Evolutionary conservation across 2,888 invertebrate genomes (phyloP).

Genomic region (Rotaria socialis): DNA sequence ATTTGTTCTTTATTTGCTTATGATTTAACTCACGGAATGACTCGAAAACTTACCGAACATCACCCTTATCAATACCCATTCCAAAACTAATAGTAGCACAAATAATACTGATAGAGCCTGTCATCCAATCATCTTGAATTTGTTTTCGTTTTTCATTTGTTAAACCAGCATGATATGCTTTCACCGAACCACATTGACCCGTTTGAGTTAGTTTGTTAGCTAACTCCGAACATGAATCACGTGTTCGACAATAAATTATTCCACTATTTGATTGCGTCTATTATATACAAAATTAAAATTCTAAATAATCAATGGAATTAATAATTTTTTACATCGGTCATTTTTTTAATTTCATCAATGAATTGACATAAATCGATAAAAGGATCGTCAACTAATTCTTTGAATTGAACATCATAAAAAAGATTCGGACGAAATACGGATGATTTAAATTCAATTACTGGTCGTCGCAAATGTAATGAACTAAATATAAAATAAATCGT

Average conservation of each 20-base stretch:
- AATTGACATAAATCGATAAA: conserved; percentile 69
- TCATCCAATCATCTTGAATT: conserved; percentile 86
- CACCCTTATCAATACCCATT: conserved; percentile 95
- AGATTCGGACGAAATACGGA: conserved; percentile 81
- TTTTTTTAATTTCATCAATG: conserved; percentile 47
- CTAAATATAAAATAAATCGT: background rate
- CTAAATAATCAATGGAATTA: background rate
- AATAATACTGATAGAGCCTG: conserved; percentile 79
- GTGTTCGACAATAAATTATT: conserved; percentile 88
- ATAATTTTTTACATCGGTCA: too few relatives aligned
- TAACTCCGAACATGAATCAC: conserved; percentile 81
- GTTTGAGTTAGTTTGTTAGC: conserved; percentile 69
- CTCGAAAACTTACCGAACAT: conserved; percentile 68
- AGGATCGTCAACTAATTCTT: conserved; percentile 75
- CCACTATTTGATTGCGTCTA: conserved; percentile 66
- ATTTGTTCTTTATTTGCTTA: too few relatives aligned
- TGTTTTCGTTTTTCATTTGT: conserved; percentile 49
- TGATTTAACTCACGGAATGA: too few relatives aligned
- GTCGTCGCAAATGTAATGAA: conserved; percentile 39
- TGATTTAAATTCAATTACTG: conserved; percentile 56
- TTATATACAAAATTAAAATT: background rate
- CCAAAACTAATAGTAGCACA: conserved; percentile 96
- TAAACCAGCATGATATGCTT: conserved; percentile 79
- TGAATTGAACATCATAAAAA: conserved; percentile 85
- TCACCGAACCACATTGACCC: conserved; percentile 65